A percentile compares a stretch with the other conserved stretches of the same genome.
Conservation (phyloP, 2,113 vertebrate species). For the Globicephala melas region DNA sequence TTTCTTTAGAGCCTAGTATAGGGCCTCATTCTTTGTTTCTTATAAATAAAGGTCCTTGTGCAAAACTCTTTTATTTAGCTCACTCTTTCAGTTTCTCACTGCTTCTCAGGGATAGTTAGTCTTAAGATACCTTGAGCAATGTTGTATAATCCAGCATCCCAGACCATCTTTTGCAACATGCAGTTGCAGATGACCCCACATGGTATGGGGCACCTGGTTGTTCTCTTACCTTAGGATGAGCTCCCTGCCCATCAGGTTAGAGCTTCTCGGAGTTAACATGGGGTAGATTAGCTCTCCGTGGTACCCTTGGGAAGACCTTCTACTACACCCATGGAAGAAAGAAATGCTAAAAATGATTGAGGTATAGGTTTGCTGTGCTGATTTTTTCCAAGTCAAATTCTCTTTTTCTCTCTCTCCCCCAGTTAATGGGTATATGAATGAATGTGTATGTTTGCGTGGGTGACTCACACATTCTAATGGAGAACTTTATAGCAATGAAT, state of each 20-base stretch:
- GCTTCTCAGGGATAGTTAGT: background rate
- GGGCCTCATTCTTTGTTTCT: background rate
- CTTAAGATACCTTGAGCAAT: background rate
- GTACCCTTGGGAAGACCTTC: background rate
- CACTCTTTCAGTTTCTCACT: background rate
- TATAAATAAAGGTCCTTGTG: background rate
- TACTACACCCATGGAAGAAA: background rate
- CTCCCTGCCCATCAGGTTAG: background rate
- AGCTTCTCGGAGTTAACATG: background rate
- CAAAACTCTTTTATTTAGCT: background rate
- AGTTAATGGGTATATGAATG: background rate
- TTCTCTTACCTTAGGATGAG: background rate
- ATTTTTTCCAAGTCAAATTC: background rate
- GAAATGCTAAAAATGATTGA: background rate
- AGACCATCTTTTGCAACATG: background rate
- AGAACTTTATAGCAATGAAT: constrained; percentile 51
- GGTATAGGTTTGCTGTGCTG: background rate
- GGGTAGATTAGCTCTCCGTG: background rate
- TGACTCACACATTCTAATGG: constrained; percentile 20
- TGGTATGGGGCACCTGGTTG: background rate
- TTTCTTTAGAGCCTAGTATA: background rate
- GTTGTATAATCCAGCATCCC: background rate
- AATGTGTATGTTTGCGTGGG: background rate
- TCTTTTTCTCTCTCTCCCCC: background rate
- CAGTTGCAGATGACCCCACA: background rate